Evolutionary conservation across 2,113 vertebrate genomes (phyloP).

Genomic region (Potamarius usumacintae): DNA sequence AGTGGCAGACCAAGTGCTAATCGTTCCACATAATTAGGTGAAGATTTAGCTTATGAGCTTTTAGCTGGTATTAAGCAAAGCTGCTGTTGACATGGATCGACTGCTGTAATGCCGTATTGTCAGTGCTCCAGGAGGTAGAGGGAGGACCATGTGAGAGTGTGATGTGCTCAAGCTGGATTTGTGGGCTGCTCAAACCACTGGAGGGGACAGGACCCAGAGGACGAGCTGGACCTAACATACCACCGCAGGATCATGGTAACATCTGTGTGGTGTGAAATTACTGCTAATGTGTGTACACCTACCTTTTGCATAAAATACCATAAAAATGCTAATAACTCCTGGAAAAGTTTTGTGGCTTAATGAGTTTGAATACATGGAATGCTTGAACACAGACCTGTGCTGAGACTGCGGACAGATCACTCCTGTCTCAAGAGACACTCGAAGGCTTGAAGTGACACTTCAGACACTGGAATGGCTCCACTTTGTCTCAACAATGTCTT

Average conservation of each 20-base stretch:
- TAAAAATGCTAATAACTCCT: background rate
- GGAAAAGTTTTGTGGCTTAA: constrained; percentile 9
- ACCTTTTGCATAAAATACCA: background rate
- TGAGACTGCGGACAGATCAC: constrained; percentile 25
- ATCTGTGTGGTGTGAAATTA: constrained; percentile 26
- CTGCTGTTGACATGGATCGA: constrained; percentile 83
- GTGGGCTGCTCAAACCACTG: constrained; percentile 69
- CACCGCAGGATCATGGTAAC: constrained; percentile 1
- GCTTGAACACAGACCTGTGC: background rate
- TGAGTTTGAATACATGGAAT: constrained; percentile 5
- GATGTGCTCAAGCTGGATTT: constrained; percentile 73
- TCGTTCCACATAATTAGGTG: constrained; percentile 82
- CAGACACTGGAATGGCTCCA: constrained; percentile 24
- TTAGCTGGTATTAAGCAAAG: constrained; percentile 84
- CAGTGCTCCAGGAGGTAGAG: constrained; percentile 78
- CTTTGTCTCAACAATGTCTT: constrained; percentile 24
- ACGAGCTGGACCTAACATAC: constrained; percentile 32
- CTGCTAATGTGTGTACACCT: constrained; percentile 4
- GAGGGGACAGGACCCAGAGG: constrained; percentile 45
- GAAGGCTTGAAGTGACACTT: constrained; percentile 19
- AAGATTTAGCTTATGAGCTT: constrained; percentile 83
- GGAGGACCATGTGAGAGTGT: constrained; percentile 67
- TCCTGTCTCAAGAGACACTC: constrained; percentile 22
- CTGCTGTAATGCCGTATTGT: constrained; percentile 83
- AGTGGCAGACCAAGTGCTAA: constrained; percentile 70